A percentile compares a stretch with the other conserved stretches of the same genome.
Evolutionary conservation across 2,888 invertebrate species (phyloP).

Genomic region (Plagodis pulveraria): DNA sequence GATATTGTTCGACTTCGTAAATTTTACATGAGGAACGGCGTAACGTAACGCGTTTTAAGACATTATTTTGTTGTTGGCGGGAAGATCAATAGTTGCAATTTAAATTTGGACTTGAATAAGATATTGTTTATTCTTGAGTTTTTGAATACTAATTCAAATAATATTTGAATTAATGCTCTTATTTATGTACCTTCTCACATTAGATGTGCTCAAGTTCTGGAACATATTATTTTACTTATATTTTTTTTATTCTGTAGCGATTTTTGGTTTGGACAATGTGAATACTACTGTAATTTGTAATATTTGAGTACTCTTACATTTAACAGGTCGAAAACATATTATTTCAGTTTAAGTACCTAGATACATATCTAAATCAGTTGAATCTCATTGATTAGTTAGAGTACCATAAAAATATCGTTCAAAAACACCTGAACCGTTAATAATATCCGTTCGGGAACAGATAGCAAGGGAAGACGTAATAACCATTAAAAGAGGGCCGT

Average conservation of each 20-base stretch:
- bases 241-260: no score
- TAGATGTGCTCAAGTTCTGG: no score
- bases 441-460: conserved; percentile 50
- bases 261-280: no score
- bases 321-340: no score
- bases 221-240: no score
- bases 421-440: conserved; percentile 54
- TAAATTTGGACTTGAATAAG: conserved; percentile 1
- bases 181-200: not conserved
- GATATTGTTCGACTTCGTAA: conserved; percentile 62
- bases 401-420: conserved; percentile 26
- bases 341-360: no score
- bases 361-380: not conserved
- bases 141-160: not conserved
- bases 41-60: conserved; percentile 56
- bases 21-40: conserved; percentile 67
- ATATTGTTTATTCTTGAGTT: not conserved
- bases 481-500: conserved; percentile 82
- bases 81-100: conserved; percentile 32
- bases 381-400: conserved; percentile 17
- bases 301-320: no score
- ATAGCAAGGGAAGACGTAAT: conserved; percentile 72
- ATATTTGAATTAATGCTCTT: not conserved
- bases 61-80: conserved; percentile 17
- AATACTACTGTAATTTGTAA: no score